These are phyloP conservation scores for Hofmannophila pseudospretella DNA, from an alignment of 2,888 invertebrate species.

Conservation along the genomic window DNA sequence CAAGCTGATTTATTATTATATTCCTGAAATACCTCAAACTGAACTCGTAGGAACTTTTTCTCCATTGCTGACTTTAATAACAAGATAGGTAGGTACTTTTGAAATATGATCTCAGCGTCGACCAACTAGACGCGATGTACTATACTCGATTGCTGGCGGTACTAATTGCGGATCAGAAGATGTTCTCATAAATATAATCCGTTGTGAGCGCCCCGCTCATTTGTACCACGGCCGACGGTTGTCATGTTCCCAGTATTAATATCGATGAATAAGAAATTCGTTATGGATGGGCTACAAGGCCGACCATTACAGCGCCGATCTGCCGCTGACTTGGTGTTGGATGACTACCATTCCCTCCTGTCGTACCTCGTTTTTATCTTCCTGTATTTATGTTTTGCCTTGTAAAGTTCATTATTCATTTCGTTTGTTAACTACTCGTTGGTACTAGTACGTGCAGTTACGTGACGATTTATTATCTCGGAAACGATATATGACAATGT, in stretches of 20 bases:
- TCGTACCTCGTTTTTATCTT: slow-evolving; percentile 57
- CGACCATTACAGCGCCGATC: slow-evolving; percentile 59
- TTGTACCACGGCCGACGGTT: slow-evolving; percentile 68
- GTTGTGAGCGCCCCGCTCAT: slow-evolving; percentile 65
- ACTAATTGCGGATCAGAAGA: slow-evolving; percentile 69
- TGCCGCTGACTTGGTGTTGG: slow-evolving; percentile 44
- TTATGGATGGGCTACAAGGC: slow-evolving; percentile 73
- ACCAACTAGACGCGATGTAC: too few relatives aligned
- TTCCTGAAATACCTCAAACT: too few relatives aligned
- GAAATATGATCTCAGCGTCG: too few relatives aligned
- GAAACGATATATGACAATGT: slow-evolving; percentile 10
- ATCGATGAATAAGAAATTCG: slow-evolving; percentile 77
- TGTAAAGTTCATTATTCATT: slow-evolving; percentile 46
- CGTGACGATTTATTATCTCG: slow-evolving; percentile 34
- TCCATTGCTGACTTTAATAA: too few relatives aligned
- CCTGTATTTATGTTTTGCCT: slow-evolving; percentile 52
- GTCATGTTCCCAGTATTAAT: slow-evolving; percentile 73
- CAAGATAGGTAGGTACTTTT: too few relatives aligned
- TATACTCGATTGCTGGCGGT: slow-evolving; percentile 33
- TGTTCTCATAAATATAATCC: slow-evolving; percentile 72
- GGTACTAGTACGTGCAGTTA: slow-evolving; percentile 12
- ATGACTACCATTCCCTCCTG: slow-evolving; percentile 58
- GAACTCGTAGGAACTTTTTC: too few relatives aligned
- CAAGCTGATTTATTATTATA: too few relatives aligned
- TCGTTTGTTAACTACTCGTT: slow-evolving; percentile 21